Conservation (phyloP, 2,113 vertebrate species). For the Pollimyrus isidori region DNA sequence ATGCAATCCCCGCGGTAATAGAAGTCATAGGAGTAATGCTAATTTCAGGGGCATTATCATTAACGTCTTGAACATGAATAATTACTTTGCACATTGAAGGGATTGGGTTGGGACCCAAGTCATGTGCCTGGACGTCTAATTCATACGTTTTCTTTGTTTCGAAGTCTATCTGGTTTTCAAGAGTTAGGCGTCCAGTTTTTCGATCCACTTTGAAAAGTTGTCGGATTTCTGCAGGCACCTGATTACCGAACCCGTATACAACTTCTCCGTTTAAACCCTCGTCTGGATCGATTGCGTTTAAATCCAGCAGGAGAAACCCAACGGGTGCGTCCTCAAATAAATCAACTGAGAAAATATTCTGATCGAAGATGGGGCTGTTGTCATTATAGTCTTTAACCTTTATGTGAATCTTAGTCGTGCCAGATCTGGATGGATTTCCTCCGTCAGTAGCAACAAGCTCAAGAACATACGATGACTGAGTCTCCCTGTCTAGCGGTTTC, state of each 20-base stretch:
- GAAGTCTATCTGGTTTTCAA: slow-evolving; percentile 79
- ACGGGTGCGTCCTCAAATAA: slow-evolving; percentile 77
- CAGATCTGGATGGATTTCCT: slow-evolving; percentile 76
- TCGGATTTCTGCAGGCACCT: slow-evolving; percentile 73
- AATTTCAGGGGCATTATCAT: slow-evolving; percentile 88
- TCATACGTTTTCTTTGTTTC: slow-evolving; percentile 86
- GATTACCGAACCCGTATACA: slow-evolving; percentile 79
- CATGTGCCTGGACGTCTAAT: slow-evolving; percentile 83
- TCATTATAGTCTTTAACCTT: slow-evolving; percentile 91
- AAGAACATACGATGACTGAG: slow-evolving; percentile 73
- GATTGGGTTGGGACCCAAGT: slow-evolving; percentile 77
- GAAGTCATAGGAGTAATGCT: slow-evolving; percentile 83
- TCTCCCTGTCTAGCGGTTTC: slow-evolving; percentile 86
- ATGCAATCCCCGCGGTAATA: slow-evolving; percentile 61
- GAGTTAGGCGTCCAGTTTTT: slow-evolving; percentile 72
- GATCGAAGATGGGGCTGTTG: slow-evolving; percentile 84
- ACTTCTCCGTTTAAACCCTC: slow-evolving; percentile 88
- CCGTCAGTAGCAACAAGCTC: slow-evolving; percentile 87
- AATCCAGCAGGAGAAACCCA: slow-evolving; percentile 74
- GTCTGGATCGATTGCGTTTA: slow-evolving; percentile 81
- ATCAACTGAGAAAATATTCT: slow-evolving; percentile 74
- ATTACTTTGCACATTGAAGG: slow-evolving; percentile 80
- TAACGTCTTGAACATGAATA: slow-evolving; percentile 86
- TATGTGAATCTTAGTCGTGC: slow-evolving; percentile 74
- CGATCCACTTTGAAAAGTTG: slow-evolving; percentile 82